phyloP scores from a whole-genome alignment of 2,113 vertebrate species.

The Ictalurus furcatus region DNA sequence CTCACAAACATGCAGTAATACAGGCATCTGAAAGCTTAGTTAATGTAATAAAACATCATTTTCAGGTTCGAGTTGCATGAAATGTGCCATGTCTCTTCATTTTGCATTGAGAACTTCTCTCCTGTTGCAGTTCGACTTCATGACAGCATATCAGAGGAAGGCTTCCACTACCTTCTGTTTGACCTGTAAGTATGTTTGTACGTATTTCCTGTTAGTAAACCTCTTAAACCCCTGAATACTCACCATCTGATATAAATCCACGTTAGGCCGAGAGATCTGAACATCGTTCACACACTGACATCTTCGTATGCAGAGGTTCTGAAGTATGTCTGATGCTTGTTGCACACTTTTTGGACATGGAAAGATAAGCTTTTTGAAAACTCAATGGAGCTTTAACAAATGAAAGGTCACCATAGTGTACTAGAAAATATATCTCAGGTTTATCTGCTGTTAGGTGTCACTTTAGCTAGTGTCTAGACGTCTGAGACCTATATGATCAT shows the following conservation, averaged over 20 bases:
- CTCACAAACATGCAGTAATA: not conserved
- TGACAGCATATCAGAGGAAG: slow-evolving; percentile 60
- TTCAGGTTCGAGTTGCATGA: not conserved
- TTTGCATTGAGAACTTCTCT: not conserved
- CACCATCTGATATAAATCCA: not conserved
- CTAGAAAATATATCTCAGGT: not conserved
- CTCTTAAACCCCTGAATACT: not conserved
- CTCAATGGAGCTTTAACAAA: not conserved
- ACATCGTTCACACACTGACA: not conserved
- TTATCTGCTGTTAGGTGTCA: not conserved
- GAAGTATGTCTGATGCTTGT: not conserved
- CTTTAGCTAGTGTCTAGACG: not conserved
- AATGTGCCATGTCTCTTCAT: not conserved
- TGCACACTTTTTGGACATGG: not conserved
- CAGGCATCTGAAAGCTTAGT: not conserved
- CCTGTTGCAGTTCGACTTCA: slow-evolving; percentile 52
- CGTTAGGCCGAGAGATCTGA: not conserved
- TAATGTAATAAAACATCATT: not conserved
- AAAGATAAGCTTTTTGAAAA: not conserved
- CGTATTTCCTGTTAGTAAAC: slow-evolving; percentile 1
- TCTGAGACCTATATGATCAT: not conserved
- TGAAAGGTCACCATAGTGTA: not conserved
- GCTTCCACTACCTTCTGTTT: slow-evolving; percentile 54
- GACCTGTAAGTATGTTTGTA: slow-evolving; percentile 50
- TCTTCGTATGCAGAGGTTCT: not conserved